A percentile compares a stretch with the other conserved stretches of the same genome.
Evolutionary conservation across 2,888 invertebrate species (phyloP).

Genomic region (Andrena bucephala): DNA sequence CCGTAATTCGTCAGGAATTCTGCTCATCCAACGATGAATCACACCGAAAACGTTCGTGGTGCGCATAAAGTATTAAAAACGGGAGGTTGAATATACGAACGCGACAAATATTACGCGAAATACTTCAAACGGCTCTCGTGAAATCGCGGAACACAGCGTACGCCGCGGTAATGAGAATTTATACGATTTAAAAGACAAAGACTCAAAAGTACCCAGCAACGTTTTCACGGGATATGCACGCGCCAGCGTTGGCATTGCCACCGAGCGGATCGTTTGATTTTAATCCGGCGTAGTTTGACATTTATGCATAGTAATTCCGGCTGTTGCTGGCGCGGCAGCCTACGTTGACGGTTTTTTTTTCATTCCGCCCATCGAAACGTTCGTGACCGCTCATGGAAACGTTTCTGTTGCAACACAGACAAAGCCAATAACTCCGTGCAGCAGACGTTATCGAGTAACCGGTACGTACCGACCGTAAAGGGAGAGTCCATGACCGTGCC

Average conservation of each 20-base stretch:
- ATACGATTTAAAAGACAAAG: constrained; percentile 38
- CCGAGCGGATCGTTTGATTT: constrained; percentile 22
- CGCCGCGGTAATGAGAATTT: constrained; percentile 55
- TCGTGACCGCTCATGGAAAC: background rate
- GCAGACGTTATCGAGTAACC: constrained; percentile 49
- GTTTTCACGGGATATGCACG: constrained; percentile 1
- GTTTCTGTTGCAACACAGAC: background rate
- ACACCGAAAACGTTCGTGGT: constrained; percentile 25
- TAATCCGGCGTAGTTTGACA: constrained; percentile 31
- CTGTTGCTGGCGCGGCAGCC: background rate
- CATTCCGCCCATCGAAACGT: constrained; percentile 4
- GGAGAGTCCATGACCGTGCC: constrained; percentile 51
- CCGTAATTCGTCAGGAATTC: constrained; percentile 27
- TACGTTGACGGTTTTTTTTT: background rate
- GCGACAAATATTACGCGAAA: constrained; percentile 12
- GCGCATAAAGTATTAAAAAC: constrained; percentile 51
- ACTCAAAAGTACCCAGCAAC: constrained; percentile 13
- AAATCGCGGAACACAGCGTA: constrained; percentile 28
- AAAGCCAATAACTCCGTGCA: constrained; percentile 21
- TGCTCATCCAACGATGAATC: constrained; percentile 10
- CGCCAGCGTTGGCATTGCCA: background rate
- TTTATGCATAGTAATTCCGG: constrained; percentile 39
- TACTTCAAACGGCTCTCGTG: constrained; percentile 27
- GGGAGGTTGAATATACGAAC: constrained; percentile 6
- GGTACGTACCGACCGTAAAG: constrained; percentile 37